Base-by-base conservation (phyloP, 2,797 vertebrate species). In the Onychomys leucogaster region DNA sequence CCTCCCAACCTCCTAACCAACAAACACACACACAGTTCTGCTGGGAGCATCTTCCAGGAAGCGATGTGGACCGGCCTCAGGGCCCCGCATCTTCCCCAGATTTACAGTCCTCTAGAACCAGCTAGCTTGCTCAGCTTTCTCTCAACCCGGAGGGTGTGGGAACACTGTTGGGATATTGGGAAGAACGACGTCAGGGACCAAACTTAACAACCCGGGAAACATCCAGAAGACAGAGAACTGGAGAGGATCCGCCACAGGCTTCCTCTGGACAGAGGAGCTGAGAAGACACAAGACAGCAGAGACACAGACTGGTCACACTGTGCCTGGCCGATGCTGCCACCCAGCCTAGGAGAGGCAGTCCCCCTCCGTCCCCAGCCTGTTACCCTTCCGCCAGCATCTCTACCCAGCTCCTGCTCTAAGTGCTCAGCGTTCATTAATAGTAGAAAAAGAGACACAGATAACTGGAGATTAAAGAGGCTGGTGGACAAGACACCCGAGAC, bases 181-280 rank as follows among this genome's bases (percentile, higher is more conserved):
- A 83, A 94, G 61, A 84, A 69, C 83, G 80, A 80, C 25, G 80
- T 63, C 82, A 19, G 90, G 77, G 76, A 85, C 4, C 73, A 41
- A 75, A 57, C 6, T 57, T 69, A 57, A 49, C 34, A 52, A 43
- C 34, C 83, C 14, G 19, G 91, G 82, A 88, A 86, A 95, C 19
- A n/a, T 23, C 71, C 46, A 75, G 89, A 43, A 90, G 49, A 43
- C 46, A 78, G 61, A 76, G 92, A 84, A 63, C 61, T 5, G 3
- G 1, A 10, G 82, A 81, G 34, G 29, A 73, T 27, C 34, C 27
- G 5, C 29, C 4, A 27, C 6, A 37, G 41, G 67, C 57, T 52
- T 25, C 52, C 76, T 84, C 34, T 17, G 52, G 76, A 77, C 16
- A 2, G 21, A 61, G 88, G 49, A 46, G 25, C 14, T 34, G 43